Base-by-base conservation (phyloP, 2,888 invertebrate genomes). In the Ditylenchus weischeri region DNA sequence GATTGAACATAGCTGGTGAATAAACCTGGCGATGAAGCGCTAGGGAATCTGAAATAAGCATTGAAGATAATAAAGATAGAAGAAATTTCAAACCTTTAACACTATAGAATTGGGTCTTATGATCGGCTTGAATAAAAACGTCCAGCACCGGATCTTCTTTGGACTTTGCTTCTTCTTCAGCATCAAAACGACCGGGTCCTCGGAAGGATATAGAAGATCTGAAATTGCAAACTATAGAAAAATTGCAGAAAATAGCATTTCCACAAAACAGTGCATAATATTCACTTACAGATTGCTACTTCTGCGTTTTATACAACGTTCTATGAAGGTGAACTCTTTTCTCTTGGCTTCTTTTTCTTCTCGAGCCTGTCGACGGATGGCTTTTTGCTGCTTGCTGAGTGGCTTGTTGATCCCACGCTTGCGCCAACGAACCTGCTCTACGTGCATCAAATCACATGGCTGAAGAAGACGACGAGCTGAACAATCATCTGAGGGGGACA, bases 1-100 rank as follows among this genome's bases (percentile, higher is more conserved):
- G 84, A 84, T 93, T 90, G 78, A 88, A 90, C 86, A 92, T 89
- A 0, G 90, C 88, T 0, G 91, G 90, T 83, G 91, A 90, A 83
- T 91, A 90, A 0, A 89, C 88, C 84, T 93, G 91, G 60, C 89
- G 87, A 78, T 91, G 90, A 68, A 88, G 88, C 71, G 88, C 85
- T 18, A 93, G 86, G 0, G 92, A 92, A 78, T 43, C 43, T 15
- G 8, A 43, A 43, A 29, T 29, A 29, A 29, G 5, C 5, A 29
- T 4, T 13, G 43, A 13, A 8, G 11, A 15, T 43, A 6, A 43
- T 13, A 43, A 43, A 6, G 8, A 43, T 13, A 15, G 15, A 8
- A 43, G 15, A 1, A 43, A 43, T 43, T 43, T 43, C 1, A 43
- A 8, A 43, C 43, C 43, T 43, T 3, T 8, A 8, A 43, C 43